Base-by-base conservation (phyloP, 2,888 invertebrate genomes). In the Bellardia bayeri region DNA sequence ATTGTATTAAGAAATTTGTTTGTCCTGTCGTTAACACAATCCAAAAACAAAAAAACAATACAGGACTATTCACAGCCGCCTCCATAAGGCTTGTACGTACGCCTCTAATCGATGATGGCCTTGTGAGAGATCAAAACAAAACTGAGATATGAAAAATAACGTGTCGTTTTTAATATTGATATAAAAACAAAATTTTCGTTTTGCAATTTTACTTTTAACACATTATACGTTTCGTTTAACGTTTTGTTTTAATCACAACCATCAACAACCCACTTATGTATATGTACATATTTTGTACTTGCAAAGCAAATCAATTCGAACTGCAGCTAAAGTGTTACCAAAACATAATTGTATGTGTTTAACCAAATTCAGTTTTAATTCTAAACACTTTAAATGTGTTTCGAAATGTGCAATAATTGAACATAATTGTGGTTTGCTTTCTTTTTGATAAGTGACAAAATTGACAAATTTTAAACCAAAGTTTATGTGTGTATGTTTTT, bases 1-100 rank as follows among this genome's bases (percentile, higher is more conserved):
- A 85, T 85, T 88, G 72, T 80, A 80, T 74, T 84, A 64, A 82
- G 74, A 85, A 71, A 83, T 80, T 76, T 83, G 69, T 86, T 86
- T 86, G 66, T 82, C 82, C 81, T 78, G 78, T 71, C 78, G 76
- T 63, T 76, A 64, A 51, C 8, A 69, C 61, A 83, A 63, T 69
- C 54, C 33, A 61, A 68, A 76, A 76, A 40, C 23, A 63, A 71
- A 56, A 33, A 68, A 66, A 74, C 13, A 45, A 69, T 37, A 71
- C 66, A 64, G 64, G 76, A 78, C 64, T 42, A 83, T 71, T 54
- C 54, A 54, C 61, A 71, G 83, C 76, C 63, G 83, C 76, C 63
- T 64, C 64, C 54, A 71, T 71, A 78, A 49, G 76, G 64, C 76
- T 42, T 63, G 66, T 71, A 9, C 2, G 6, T 40, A 54, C 23